Evolutionary conservation across 2,888 invertebrate species (phyloP), one percentile per base, ranked within the genome.

Genomic region (Saturnia pavonia): DNA sequence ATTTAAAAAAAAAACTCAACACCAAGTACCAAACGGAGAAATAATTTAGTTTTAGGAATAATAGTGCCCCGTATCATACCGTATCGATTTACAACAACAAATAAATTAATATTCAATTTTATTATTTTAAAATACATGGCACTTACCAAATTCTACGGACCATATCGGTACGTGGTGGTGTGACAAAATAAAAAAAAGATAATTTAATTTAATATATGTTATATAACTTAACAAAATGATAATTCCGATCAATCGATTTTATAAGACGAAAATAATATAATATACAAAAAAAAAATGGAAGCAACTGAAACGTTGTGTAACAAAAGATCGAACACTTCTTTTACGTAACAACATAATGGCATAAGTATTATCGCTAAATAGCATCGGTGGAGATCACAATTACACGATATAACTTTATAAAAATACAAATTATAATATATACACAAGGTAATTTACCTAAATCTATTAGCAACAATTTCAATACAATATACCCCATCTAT

Each of bases 301-400:
- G 93, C 92, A 91, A 89, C 87, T 85, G 88, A 85, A 70, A 82
- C 77, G 88, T 88, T 82, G 88, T 82, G 84, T 48, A 63, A 87
- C 88, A 88, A 87, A 87, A 86, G 86, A 76, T 65, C 65, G 75
- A 76, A 74, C 78, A 83, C 79, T 40, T 22, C 84, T 85, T 88
- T 85, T 87, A 87, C 82, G 79, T 85, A 86, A 90, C 92, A 90
- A 91, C 91, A 82, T 83, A 92, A 94, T 94, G 94, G 94, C 94
- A 94, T 85, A 88, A 88, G 85, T 90, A 71, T 71, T 88, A 91
- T 90, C 89, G 91, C 90, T 94, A 92, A 92, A 88, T 91, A 92
- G 92, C 91, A 91, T 94, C 94, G 94, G 94, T 94, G 94, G 94
- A 94, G 94, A 94, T 94, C 94, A 94, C 91, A 92, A 90, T 89